Conservation (phyloP, 2,888 invertebrate species). For the Pardosa pseudoannulata region DNA sequence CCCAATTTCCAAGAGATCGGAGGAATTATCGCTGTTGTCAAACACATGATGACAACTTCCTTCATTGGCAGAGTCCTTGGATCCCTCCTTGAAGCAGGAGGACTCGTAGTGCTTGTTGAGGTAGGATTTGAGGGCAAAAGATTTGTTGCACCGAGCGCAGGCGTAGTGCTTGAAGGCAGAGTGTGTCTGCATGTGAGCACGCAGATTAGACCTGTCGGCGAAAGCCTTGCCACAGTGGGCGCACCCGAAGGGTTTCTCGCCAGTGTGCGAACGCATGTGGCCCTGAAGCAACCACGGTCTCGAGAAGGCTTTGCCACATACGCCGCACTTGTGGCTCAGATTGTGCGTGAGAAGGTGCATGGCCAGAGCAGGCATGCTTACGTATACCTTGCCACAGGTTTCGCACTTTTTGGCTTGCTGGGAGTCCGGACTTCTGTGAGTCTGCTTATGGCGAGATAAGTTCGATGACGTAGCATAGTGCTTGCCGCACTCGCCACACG, state of each 20-base stretch:
- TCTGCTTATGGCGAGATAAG: constrained; percentile 92
- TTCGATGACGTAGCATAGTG: constrained; percentile 94
- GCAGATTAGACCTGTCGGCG: constrained; percentile 93
- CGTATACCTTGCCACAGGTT: constrained; percentile 91
- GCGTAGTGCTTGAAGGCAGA: constrained; percentile 92
- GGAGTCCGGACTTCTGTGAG: constrained; percentile 92
- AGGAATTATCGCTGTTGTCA: constrained; percentile 58
- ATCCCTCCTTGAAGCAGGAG: constrained; percentile 69
- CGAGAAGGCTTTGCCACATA: constrained; percentile 91
- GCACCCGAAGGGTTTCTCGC: constrained; percentile 94
- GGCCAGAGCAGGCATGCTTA: constrained; percentile 91
- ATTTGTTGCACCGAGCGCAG: constrained; percentile 90
- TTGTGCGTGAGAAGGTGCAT: constrained; percentile 91
- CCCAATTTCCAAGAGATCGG: constrained; percentile 63
- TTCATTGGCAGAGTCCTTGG: constrained; percentile 21
- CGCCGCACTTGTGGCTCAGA: constrained; percentile 89
- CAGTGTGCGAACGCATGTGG: constrained; percentile 92
- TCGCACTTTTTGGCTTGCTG: constrained; percentile 85
- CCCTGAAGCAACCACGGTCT: constrained; percentile 93
- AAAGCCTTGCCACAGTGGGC: constrained; percentile 95
- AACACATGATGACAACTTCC: constrained; percentile 39
- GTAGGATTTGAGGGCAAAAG: constrained; percentile 95
- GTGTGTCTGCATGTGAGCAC: constrained; percentile 97
- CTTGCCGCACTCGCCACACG: constrained; percentile 92
- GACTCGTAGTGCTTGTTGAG: constrained; percentile 92